Conservation (phyloP, 2,113 vertebrate genomes). For the Phyllostomus discolor region DNA sequence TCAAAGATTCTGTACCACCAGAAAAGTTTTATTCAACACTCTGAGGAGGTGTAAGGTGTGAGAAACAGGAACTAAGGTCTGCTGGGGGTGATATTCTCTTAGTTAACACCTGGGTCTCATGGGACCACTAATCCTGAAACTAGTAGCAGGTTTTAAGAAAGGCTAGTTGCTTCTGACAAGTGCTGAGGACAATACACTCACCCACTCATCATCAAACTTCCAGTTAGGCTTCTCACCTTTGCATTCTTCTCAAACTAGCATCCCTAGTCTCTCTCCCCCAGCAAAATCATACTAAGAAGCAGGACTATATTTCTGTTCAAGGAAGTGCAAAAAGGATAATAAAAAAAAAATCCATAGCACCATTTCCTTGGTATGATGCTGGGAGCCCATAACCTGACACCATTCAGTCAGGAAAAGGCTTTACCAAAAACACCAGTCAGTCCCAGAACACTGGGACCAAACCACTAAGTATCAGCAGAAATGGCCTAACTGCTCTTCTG, state of each 20-base stretch:
- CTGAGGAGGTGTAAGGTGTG: constrained; percentile 46
- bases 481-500: background rate
- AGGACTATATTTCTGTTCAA: background rate
- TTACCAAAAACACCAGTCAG: background rate
- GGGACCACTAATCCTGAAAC: constrained; percentile 55
- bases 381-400: background rate
- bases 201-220: background rate
- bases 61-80: constrained; percentile 50
- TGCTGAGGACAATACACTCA: background rate
- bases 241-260: background rate
- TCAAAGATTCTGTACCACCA: background rate
- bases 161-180: constrained; percentile 18
- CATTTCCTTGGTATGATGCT: background rate
- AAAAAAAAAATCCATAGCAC: background rate
- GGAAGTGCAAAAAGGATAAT: background rate
- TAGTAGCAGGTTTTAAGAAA: constrained; percentile 14
- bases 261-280: background rate
- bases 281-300: background rate
- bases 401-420: background rate
- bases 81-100: constrained; percentile 29
- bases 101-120: constrained; percentile 16
- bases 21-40: constrained; percentile 58
- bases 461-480: background rate
- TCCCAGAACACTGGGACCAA: background rate
- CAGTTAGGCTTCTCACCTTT: background rate